Base-by-base conservation (phyloP, 1,140 invertebrate species). In the Drosophila eugracilis region DNA sequence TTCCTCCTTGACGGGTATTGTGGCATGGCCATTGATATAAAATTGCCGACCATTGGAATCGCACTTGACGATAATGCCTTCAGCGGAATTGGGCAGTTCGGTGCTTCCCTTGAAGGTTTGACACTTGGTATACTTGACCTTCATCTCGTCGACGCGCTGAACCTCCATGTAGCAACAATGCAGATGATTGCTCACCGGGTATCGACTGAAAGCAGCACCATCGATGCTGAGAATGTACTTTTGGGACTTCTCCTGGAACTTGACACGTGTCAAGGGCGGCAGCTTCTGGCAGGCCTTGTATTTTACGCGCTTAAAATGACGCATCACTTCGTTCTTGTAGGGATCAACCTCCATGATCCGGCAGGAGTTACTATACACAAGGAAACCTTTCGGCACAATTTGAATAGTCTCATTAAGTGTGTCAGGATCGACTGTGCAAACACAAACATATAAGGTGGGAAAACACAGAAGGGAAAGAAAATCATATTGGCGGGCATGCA, bases 351-450 rank as follows among this genome's bases (percentile, higher is more conserved):
- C 93, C 1, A 94, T 93, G 75, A 97, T 95, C 62, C 93, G 93
- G 74, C 96, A 97, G 55, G 93, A 93, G 2, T 94, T 92, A 78
- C 93, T 96, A 91, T 94, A 94, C 1, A 96, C 94, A 36, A 96
- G 90, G 79, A 94, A 95, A 15, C 94, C 94, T 86, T 81, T 30
- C 21, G 84, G 81, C 50, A 75, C 37, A 69, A 59, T 44, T 34
- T 21, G 34, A 45, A 39, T 58, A 32, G 42, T 57, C 53, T 74
- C 45, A 74, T 24, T 70, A 39, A n/a, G 24, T 39, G 10, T 21
- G 3, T 15, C 24, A 14, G 36, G 19, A 19, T 17, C 37, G 3
- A 50, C 34, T 17, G n/a, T 7, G 52, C 32, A 41, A 14, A 0
- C 15, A 48, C 24, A 41, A 44, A 39, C 32, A 42, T 12, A 39